Conservation (phyloP, 2,797 vertebrate species). For the Hafferia zeledoni region DNA sequence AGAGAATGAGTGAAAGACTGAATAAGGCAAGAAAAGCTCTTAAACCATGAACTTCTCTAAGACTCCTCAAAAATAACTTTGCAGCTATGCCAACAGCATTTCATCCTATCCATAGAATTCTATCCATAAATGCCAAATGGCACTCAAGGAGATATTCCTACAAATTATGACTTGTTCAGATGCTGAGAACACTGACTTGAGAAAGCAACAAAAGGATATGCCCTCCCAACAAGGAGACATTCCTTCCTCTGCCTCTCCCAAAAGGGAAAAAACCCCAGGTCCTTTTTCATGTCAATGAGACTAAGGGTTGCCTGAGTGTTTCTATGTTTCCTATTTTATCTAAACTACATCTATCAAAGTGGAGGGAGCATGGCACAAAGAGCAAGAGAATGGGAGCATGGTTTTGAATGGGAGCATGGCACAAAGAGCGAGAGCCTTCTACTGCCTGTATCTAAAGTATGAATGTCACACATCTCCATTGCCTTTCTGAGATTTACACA, state of each 20-base stretch:
- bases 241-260: background rate
- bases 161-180: background rate
- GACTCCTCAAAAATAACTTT: background rate
- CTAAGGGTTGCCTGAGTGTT: background rate
- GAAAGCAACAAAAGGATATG: background rate
- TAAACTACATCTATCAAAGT: background rate
- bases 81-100: background rate
- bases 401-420: background rate
- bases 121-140: background rate
- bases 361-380: background rate
- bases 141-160: background rate
- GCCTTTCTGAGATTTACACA: background rate
- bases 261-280: rapidly evolving
- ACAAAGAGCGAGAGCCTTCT: background rate
- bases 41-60: background rate
- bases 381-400: too few relatives aligned
- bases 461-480: background rate
- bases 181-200: background rate
- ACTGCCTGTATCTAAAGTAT: background rate
- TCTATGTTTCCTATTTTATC: background rate
- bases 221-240: background rate
- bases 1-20: background rate
- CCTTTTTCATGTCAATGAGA: background rate
- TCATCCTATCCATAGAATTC: background rate
- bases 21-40: background rate